A percentile compares a stretch with the other conserved stretches of the same genome.
Evolutionary conservation across 2,888 invertebrate genomes (phyloP).

Genomic region (Protonemura montana): DNA sequence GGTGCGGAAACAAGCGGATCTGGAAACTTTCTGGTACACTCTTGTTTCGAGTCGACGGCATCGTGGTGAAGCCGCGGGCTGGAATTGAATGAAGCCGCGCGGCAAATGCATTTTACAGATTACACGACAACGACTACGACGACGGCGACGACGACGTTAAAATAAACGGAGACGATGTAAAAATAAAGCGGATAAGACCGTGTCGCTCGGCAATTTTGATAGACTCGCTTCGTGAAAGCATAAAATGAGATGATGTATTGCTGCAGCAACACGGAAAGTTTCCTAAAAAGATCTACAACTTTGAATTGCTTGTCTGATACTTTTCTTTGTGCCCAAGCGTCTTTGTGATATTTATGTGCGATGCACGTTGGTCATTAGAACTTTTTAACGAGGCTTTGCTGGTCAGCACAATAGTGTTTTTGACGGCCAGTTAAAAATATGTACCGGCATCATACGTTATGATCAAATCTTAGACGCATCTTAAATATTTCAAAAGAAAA

Average conservation of each 20-base stretch:
- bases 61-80: neutral
- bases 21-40: neutral
- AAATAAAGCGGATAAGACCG: neutral
- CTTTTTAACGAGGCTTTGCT: no score
- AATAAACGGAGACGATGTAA: neutral
- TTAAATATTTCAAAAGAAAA: no score
- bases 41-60: neutral
- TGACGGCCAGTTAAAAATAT: no score
- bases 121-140: neutral
- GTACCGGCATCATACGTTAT: no score
- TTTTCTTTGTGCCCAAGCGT: no score
- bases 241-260: neutral
- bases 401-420: no score
- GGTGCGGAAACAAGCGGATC: neutral
- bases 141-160: neutral
- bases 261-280: neutral
- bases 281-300: neutral
- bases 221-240: neutral
- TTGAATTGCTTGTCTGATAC: no score
- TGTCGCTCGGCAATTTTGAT: neutral
- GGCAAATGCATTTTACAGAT: neutral
- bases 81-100: neutral
- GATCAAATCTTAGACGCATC: no score
- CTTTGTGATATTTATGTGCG: no score
- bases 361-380: no score